Conservation (phyloP, 2,888 invertebrate species). For the Ametastegia equiseti region DNA sequence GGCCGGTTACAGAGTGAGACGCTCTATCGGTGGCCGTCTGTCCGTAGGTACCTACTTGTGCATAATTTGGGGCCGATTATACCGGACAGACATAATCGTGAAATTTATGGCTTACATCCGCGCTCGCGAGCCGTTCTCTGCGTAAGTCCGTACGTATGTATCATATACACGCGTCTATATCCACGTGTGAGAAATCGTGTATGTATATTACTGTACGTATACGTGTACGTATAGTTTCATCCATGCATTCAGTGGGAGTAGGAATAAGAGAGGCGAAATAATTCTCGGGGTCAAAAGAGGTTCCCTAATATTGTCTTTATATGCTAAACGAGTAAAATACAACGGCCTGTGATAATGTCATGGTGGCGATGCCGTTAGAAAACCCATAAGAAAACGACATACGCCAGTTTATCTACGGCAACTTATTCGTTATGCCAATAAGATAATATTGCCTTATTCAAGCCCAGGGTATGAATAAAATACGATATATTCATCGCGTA, state of each 20-base stretch:
- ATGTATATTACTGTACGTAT: too few relatives aligned
- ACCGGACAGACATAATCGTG: constrained; percentile 62
- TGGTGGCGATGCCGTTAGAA: not conserved
- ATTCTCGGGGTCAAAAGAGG: constrained; percentile 25
- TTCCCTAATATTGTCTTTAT: constrained; percentile 43
- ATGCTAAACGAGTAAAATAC: constrained; percentile 28
- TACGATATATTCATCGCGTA: not conserved
- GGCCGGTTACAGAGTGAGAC: not conserved
- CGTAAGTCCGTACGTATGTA: too few relatives aligned
- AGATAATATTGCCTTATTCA: not conserved
- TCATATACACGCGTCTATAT: too few relatives aligned
- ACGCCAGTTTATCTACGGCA: not conserved
- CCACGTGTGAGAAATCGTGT: too few relatives aligned
- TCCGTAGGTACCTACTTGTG: constrained; percentile 40
- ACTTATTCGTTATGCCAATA: not conserved
- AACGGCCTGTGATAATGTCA: not conserved
- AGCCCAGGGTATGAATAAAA: not conserved
- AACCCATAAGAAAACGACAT: not conserved
- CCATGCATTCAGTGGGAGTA: too few relatives aligned
- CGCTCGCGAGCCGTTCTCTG: constrained; percentile 20
- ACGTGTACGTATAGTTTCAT: too few relatives aligned
- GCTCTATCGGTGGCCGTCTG: constrained; percentile 24
- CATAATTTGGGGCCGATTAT: constrained; percentile 60
- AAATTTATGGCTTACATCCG: constrained; percentile 62
- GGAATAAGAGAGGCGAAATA: not conserved